Evolutionary conservation across 2,888 invertebrate species (phyloP).

Genomic region (Stenolophus ochropezus): DNA sequence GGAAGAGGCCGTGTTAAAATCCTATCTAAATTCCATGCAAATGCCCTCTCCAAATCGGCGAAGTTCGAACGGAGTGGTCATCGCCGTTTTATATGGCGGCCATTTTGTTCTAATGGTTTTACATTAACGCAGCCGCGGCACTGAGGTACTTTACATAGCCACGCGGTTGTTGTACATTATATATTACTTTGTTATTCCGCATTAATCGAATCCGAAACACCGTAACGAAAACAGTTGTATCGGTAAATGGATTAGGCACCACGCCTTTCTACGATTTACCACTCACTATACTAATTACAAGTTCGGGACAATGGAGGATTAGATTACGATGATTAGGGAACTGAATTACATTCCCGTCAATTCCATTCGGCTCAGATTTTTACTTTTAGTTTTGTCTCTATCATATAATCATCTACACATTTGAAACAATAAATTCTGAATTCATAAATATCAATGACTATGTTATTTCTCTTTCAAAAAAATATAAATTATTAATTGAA

Average conservation of each 20-base stretch:
- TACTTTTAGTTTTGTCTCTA: too few species aligned
- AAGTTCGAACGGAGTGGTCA: conserved; percentile 1
- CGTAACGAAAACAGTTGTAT: conserved; percentile 15
- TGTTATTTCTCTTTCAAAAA: too few species aligned
- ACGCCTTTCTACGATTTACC: conserved; percentile 14
- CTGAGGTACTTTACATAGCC: conserved; percentile 21
- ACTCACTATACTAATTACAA: conserved; percentile 19
- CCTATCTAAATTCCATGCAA: background rate
- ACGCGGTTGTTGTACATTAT: conserved; percentile 26
- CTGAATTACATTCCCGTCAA: background rate
- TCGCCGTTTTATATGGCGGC: conserved; percentile 29
- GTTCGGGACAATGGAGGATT: background rate
- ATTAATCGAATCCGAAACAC: conserved; percentile 9
- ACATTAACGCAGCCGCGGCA: conserved; percentile 52
- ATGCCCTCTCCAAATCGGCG: background rate
- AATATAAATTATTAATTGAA: too few species aligned
- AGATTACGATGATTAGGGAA: background rate
- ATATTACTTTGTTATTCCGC: conserved; percentile 40
- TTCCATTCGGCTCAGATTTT: too few species aligned
- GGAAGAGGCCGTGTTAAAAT: background rate
- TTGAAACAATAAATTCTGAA: too few species aligned
- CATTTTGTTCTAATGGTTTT: conserved; percentile 54
- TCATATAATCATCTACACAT: too few species aligned
- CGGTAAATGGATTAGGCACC: conserved; percentile 31
- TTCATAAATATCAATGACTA: too few species aligned